phyloP scores from a whole-genome alignment of 2,888 invertebrate species.

The Notodromas monacha region DNA sequence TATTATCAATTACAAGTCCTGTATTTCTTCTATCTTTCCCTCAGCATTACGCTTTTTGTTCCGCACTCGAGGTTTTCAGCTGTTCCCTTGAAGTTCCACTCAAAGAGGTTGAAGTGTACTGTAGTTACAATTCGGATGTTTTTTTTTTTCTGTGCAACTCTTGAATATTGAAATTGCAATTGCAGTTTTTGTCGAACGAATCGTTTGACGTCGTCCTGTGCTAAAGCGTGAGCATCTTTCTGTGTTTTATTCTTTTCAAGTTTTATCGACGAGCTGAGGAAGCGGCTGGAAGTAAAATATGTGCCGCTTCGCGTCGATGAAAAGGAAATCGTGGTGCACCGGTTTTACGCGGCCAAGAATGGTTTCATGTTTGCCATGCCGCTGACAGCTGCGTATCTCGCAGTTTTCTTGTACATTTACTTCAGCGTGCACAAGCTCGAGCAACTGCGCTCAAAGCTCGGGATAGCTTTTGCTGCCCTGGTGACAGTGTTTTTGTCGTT shows the following conservation, averaged over 20 bases:
- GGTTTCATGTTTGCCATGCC: constrained; percentile 54
- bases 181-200: constrained; percentile 1
- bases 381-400: constrained; percentile 42
- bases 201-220: background rate
- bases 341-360: constrained; percentile 65
- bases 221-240: background rate
- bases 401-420: constrained; percentile 67
- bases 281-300: constrained; percentile 8
- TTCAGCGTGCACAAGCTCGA: constrained; percentile 87
- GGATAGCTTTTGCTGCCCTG: constrained; percentile 60
- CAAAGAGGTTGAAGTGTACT: too few relatives aligned
- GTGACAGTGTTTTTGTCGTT: constrained; percentile 43
- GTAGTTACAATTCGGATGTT: too few relatives aligned
- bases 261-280: constrained; percentile 33
- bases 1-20: too few relatives aligned
- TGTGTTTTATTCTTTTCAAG: constrained; percentile 20
- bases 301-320: too few relatives aligned
- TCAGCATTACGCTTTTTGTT: too few relatives aligned
- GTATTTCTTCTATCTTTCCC: too few relatives aligned
- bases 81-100: too few relatives aligned
- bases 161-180: too few relatives aligned
- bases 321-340: constrained; percentile 21
- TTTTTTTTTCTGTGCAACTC: too few relatives aligned
- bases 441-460: constrained; percentile 49
- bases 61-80: too few relatives aligned